phyloP scores from a whole-genome alignment of 2,888 invertebrate genomes.

The Nymphalis c-album region DNA sequence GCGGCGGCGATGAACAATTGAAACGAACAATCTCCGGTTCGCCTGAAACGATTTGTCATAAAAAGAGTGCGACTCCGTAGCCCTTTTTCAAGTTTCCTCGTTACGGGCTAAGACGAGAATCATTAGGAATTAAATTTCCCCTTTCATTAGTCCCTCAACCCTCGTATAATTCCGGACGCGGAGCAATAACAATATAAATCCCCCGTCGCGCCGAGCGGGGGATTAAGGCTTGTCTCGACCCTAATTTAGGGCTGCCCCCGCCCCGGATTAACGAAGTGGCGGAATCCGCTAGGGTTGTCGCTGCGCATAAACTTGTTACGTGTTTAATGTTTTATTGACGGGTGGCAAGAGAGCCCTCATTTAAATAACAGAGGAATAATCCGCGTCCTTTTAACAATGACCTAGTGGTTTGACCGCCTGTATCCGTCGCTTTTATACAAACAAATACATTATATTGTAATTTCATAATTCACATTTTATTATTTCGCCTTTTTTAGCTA shows the following conservation, averaged over 20 bases:
- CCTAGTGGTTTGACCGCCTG: slow-evolving; percentile 32
- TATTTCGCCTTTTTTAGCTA: too few relatives aligned
- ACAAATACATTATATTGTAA: neutral
- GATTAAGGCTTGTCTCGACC: slow-evolving; percentile 82
- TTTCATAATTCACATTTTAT: neutral
- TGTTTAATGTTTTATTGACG: slow-evolving; percentile 82
- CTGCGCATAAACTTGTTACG: slow-evolving; percentile 81
- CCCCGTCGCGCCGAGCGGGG: slow-evolving; percentile 81
- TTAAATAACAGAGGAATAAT: slow-evolving; percentile 70
- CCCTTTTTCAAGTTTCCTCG: slow-evolving; percentile 81
- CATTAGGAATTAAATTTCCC: slow-evolving; percentile 83
- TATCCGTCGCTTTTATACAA: slow-evolving; percentile 7
- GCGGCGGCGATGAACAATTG: slow-evolving; percentile 50
- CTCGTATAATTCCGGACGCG: slow-evolving; percentile 82
- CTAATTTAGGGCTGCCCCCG: slow-evolving; percentile 82
- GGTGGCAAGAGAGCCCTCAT: slow-evolving; percentile 77
- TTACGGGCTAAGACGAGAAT: slow-evolving; percentile 82
- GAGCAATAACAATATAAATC: slow-evolving; percentile 82
- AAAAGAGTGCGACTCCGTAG: slow-evolving; percentile 74
- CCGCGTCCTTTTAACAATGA: slow-evolving; percentile 49
- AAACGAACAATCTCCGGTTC: slow-evolving; percentile 68
- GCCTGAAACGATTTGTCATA: slow-evolving; percentile 73
- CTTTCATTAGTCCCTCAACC: slow-evolving; percentile 83
- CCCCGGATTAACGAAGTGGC: slow-evolving; percentile 81
- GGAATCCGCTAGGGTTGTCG: slow-evolving; percentile 82